Percentiles rank a stretch among this genome's conserved stretches.
Evolutionary conservation across 2,888 invertebrate genomes (phyloP).

Genomic region (Tillus elongatus): DNA sequence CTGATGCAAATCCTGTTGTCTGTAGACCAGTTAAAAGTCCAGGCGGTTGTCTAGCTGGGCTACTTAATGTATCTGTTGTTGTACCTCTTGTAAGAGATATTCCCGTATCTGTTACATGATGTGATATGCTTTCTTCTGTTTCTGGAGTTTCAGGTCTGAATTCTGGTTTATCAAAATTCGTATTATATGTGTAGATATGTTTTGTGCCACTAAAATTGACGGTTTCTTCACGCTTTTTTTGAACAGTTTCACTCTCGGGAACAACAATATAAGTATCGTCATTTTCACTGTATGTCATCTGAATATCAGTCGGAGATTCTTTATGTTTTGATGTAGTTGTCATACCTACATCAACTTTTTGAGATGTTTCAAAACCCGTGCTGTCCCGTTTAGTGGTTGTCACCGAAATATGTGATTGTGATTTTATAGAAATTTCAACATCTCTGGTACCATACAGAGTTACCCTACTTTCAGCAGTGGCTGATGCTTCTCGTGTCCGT

Average conservation of each 20-base stretch:
- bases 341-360: slow-evolving; percentile 43
- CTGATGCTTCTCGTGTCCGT: slow-evolving; percentile 44
- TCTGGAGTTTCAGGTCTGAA: slow-evolving; percentile 31
- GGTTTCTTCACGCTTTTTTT: slow-evolving; percentile 43
- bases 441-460: slow-evolving; percentile 46
- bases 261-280: slow-evolving; percentile 39
- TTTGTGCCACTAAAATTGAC: slow-evolving; percentile 46
- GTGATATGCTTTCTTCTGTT: slow-evolving; percentile 45
- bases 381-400: slow-evolving; percentile 40
- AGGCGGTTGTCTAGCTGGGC: slow-evolving; percentile 37
- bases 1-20: slow-evolving; percentile 42
- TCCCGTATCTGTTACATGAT: slow-evolving; percentile 48
- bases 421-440: slow-evolving; percentile 48
- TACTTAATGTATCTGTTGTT: slow-evolving; percentile 43
- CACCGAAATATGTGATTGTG: slow-evolving; percentile 47
- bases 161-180: slow-evolving; percentile 29
- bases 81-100: slow-evolving; percentile 47
- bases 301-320: slow-evolving; percentile 26
- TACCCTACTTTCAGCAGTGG: slow-evolving; percentile 46
- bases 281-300: slow-evolving; percentile 25
- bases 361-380: slow-evolving; percentile 42
- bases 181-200: slow-evolving; percentile 45
- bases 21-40: slow-evolving; percentile 36
- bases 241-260: slow-evolving; percentile 29
- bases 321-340: slow-evolving; percentile 41